Evolutionary conservation across 2,888 invertebrate species (phyloP).

Genomic region (Polydrusus cervinus): DNA sequence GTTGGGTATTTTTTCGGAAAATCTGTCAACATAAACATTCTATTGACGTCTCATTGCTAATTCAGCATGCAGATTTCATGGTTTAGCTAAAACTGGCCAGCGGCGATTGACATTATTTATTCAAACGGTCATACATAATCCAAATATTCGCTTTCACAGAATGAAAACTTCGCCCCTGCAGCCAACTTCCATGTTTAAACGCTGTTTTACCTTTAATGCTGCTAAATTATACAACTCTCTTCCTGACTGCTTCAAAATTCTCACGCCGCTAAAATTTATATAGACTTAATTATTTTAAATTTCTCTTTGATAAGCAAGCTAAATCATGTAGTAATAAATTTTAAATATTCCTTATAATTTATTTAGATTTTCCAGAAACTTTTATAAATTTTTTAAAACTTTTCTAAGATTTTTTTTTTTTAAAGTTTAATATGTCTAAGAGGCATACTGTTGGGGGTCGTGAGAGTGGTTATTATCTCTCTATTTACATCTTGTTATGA

Average conservation of each 20-base stretch:
- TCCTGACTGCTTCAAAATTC: slow-evolving; percentile 8
- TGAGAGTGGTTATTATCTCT: too few relatives aligned
- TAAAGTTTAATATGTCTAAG: too few relatives aligned
- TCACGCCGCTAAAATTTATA: neutral
- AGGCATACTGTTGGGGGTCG: too few relatives aligned
- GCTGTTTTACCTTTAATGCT: slow-evolving; percentile 12
- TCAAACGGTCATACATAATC: slow-evolving; percentile 2
- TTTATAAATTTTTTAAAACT: too few relatives aligned
- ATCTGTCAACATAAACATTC: too few relatives aligned
- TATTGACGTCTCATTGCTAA: too few relatives aligned
- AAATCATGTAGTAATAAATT: neutral
- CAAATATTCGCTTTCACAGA: neutral
- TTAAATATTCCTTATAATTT: neutral
- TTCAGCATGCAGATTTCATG: neutral
- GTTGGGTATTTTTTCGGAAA: too few relatives aligned
- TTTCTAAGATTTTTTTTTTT: too few relatives aligned
- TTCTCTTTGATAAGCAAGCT: slow-evolving; percentile 4
- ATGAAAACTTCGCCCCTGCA: slow-evolving; percentile 1
- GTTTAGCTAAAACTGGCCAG: neutral
- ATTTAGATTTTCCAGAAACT: too few relatives aligned
- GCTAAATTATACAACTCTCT: slow-evolving; percentile 10
- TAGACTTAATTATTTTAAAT: slow-evolving; percentile 1
- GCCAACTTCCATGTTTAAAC: neutral
- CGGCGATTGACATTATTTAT: slow-evolving; percentile 1
- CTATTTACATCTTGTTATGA: too few relatives aligned